These are phyloP conservation scores for Plutomurus gul DNA, from an alignment of 1,140 invertebrate species.

Conservation along the genomic window DNA sequence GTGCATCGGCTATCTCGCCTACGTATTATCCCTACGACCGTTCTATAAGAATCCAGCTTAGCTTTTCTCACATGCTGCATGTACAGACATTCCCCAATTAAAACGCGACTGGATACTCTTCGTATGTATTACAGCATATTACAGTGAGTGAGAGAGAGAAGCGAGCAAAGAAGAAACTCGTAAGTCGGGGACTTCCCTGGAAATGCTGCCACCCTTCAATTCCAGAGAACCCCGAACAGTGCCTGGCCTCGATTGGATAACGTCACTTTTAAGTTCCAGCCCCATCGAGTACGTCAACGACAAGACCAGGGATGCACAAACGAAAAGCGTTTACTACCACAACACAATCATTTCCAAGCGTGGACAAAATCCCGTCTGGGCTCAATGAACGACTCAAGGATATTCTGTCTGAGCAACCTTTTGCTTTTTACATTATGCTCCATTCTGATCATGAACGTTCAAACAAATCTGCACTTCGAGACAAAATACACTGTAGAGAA, in stretches of 20 bases:
- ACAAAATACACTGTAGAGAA: not conserved
- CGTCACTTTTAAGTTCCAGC: not conserved
- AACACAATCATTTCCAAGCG: constrained; percentile 31
- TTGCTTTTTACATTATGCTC: constrained; percentile 7
- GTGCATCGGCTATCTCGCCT: too few species aligned
- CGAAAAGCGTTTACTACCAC: not conserved
- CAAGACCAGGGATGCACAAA: constrained; percentile 21
- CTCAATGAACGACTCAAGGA: constrained; percentile 52
- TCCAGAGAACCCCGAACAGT: not conserved
- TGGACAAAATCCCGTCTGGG: constrained; percentile 34
- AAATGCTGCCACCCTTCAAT: not conserved
- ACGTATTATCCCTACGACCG: too few species aligned
- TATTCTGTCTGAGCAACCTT: constrained; percentile 22
- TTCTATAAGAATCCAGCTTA: too few species aligned
- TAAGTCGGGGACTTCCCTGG: too few species aligned
- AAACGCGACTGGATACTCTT: too few species aligned
- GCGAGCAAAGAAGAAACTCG: too few species aligned
- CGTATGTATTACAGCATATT: too few species aligned
- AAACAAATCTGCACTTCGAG: constrained; percentile 3
- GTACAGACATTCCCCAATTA: too few species aligned
- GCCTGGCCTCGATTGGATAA: not conserved
- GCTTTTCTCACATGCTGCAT: too few species aligned
- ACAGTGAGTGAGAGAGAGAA: too few species aligned
- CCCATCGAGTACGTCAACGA: constrained; percentile 1
- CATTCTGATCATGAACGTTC: not conserved